A percentile compares a stretch with the other conserved stretches of the same genome.
Conservation (phyloP, 2,113 vertebrate genomes). For the Potamarius usumacintae region DNA sequence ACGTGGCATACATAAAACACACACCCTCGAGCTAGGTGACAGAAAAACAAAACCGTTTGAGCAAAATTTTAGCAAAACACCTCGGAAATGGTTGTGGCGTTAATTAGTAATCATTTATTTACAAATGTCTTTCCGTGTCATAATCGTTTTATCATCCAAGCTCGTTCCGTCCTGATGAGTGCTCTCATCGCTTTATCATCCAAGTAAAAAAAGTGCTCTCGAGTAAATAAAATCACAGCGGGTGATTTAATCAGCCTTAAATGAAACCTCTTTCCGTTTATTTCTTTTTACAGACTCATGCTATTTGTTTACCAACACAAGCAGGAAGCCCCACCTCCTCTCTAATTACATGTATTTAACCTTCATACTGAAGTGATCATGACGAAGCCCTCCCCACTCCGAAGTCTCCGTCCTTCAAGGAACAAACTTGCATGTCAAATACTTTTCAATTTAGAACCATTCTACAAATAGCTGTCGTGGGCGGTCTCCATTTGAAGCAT, state of each 20-base stretch:
- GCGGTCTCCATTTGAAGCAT: constrained; percentile 4
- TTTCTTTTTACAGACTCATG: neutral
- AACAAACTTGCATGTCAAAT: neutral
- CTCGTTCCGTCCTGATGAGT: neutral
- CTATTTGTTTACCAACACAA: neutral
- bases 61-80: neutral
- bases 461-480: constrained; percentile 4
- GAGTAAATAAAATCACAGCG: neutral
- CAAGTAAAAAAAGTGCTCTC: neutral
- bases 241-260: neutral
- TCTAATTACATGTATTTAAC: neutral
- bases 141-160: neutral
- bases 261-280: neutral
- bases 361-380: neutral
- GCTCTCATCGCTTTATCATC: neutral
- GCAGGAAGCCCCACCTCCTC: neutral
- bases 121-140: neutral
- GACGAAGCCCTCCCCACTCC: neutral
- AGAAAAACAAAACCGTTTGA: neutral
- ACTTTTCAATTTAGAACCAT: neutral
- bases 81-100: neutral
- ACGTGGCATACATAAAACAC: neutral
- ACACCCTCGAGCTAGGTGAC: neutral
- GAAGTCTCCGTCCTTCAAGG: neutral
- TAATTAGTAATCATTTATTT: neutral